These are phyloP conservation scores for Dipodomys stephensi DNA, from an alignment of 2,113 vertebrate genomes.

Conservation along the genomic window DNA sequence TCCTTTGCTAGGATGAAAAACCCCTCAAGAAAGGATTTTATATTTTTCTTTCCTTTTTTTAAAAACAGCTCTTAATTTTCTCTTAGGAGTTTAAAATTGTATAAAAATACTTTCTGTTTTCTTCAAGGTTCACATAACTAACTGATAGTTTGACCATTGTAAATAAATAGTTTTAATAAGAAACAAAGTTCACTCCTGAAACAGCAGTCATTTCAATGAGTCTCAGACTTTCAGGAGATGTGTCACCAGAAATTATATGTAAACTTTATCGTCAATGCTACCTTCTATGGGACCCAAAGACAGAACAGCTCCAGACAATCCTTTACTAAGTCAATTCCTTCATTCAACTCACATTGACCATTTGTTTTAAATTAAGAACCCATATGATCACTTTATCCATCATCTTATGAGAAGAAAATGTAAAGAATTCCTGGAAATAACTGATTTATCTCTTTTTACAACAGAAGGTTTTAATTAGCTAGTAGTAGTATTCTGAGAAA, in stretches of 20 bases:
- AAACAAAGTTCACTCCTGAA: background rate
- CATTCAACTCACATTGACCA: background rate
- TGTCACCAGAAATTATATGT: background rate
- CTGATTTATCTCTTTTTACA: background rate
- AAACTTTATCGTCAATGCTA: background rate
- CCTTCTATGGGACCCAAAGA: background rate
- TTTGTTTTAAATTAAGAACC: background rate
- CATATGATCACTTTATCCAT: background rate
- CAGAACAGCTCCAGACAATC: background rate
- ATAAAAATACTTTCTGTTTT: conserved; percentile 32
- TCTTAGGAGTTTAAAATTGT: conserved; percentile 30
- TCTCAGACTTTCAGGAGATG: background rate
- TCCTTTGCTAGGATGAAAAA: conserved; percentile 40
- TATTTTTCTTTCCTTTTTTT: conserved; percentile 17
- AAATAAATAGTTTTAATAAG: conserved; percentile 2
- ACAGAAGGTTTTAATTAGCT: background rate
- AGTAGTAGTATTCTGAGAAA: too few relatives aligned
- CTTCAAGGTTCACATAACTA: conserved; percentile 43
- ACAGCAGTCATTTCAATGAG: background rate
- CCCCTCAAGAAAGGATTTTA: conserved; percentile 53
- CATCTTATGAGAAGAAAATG: background rate
- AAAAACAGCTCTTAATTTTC: conserved; percentile 21
- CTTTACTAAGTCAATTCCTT: too few relatives aligned
- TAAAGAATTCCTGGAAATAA: background rate
- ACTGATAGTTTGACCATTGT: conserved; percentile 49